phyloP scores from a whole-genome alignment of 23 tunicate genomes.

The Ascidia mentula region DNA sequence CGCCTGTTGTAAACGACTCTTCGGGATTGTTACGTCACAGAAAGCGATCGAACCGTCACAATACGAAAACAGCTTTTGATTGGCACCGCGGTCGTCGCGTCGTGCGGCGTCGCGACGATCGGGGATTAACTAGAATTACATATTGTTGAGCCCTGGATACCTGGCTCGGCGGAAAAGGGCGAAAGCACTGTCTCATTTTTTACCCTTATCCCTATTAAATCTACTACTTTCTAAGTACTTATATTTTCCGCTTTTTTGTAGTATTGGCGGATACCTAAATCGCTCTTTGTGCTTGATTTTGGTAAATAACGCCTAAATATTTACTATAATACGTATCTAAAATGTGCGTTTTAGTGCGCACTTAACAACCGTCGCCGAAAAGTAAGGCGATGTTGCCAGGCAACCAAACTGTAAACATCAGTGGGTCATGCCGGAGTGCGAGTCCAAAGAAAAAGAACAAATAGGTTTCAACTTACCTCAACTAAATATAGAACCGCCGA shows the following conservation, averaged over 20 bases:
- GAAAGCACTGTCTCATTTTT: neutral
- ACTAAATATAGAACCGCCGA: neutral
- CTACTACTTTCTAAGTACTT: no score
- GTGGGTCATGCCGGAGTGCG: conserved; percentile 10
- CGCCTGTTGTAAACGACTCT: neutral
- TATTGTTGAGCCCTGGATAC: neutral
- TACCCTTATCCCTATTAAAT: no score
- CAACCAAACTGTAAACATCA: neutral
- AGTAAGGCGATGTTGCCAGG: neutral
- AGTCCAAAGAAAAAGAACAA: neutral
- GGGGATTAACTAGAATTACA: conserved; percentile 7
- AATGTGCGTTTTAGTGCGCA: no score
- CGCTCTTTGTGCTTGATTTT: no score
- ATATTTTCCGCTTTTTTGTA: no score
- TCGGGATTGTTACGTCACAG: neutral
- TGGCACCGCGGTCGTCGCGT: neutral
- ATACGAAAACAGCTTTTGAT: neutral
- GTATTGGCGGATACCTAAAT: no score
- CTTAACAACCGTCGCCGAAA: neutral
- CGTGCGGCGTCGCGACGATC: neutral
- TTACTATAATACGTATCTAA: no score
- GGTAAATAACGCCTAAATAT: no score
- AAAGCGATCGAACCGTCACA: neutral
- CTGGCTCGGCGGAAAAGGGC: neutral
- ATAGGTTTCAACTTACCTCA: neutral